phyloP scores from a whole-genome alignment of 2,888 invertebrate species.

The Lomographa bimaculata region DNA sequence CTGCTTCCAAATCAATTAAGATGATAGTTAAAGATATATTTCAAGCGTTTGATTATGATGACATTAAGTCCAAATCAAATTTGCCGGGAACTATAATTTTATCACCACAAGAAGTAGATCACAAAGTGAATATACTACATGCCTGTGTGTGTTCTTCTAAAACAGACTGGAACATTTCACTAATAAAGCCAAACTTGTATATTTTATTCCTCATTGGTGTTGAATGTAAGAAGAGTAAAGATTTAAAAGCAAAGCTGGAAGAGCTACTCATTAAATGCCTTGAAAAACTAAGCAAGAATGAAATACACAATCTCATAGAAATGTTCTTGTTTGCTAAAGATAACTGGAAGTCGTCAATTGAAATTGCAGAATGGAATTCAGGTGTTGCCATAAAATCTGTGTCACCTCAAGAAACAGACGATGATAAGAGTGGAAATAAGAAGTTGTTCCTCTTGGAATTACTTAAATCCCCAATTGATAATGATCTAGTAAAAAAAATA shows the following conservation, averaged over 20 bases:
- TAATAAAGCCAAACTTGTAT: constrained; percentile 64
- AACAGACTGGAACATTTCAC: constrained; percentile 54
- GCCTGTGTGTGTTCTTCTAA: constrained; percentile 54
- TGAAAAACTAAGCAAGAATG: constrained; percentile 46
- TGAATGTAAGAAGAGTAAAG: constrained; percentile 56
- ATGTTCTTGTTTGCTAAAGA: constrained; percentile 53
- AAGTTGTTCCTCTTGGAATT: constrained; percentile 57
- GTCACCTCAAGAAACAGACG: constrained; percentile 23
- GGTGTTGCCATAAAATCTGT: constrained; percentile 63
- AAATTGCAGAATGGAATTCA: constrained; percentile 63
- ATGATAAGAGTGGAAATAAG: constrained; percentile 47
- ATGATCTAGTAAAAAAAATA: constrained; percentile 45
- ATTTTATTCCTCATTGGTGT: constrained; percentile 69
- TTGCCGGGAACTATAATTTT: constrained; percentile 65
- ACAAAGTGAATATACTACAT: constrained; percentile 61
- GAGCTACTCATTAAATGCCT: constrained; percentile 60
- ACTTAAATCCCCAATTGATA: constrained; percentile 47
- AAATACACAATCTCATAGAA: constrained; percentile 42
- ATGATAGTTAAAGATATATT: constrained; percentile 52
- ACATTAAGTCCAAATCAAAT: constrained; percentile 38
- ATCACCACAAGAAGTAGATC: constrained; percentile 63
- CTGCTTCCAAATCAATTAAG: constrained; percentile 58
- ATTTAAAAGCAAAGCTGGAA: constrained; percentile 57
- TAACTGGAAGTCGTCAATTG: constrained; percentile 25
- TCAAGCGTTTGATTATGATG: constrained; percentile 50